Conservation (phyloP, 2,888 invertebrate species). For the Slavum lentiscoides region DNA sequence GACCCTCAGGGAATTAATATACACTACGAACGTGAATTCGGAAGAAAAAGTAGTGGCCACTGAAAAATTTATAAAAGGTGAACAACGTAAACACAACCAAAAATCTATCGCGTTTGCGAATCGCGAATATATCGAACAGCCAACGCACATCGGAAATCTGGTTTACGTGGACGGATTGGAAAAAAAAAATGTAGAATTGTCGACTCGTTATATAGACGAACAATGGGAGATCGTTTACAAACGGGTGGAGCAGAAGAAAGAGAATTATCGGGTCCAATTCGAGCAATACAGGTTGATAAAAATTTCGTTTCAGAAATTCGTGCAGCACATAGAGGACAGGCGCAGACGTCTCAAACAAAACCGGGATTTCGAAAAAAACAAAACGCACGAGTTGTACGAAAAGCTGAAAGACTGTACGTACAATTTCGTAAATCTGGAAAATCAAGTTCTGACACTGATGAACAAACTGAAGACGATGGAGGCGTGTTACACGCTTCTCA, state of each 20-base stretch:
- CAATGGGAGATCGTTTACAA: background rate
- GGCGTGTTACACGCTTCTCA: constrained; percentile 16
- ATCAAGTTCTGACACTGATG: background rate
- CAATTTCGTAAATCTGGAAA: background rate
- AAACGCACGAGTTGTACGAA: background rate
- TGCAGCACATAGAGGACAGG: background rate
- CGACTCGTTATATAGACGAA: background rate
- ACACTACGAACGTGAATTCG: background rate
- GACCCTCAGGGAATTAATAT: background rate
- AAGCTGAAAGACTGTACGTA: background rate
- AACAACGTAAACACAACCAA: background rate
- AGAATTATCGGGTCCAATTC: background rate
- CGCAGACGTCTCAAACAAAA: background rate
- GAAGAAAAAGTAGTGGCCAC: background rate
- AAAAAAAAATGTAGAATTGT: background rate
- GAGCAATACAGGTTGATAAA: background rate
- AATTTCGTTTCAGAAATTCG: background rate
- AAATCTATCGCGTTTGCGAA: background rate
- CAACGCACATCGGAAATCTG: background rate
- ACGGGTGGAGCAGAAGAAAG: background rate
- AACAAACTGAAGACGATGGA: background rate
- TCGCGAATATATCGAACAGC: background rate
- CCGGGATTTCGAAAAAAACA: background rate
- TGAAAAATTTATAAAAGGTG: background rate
- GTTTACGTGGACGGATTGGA: background rate